Evolutionary conservation across 1,140 invertebrate genomes (phyloP).

Genomic region (Frieseomelitta varia): DNA sequence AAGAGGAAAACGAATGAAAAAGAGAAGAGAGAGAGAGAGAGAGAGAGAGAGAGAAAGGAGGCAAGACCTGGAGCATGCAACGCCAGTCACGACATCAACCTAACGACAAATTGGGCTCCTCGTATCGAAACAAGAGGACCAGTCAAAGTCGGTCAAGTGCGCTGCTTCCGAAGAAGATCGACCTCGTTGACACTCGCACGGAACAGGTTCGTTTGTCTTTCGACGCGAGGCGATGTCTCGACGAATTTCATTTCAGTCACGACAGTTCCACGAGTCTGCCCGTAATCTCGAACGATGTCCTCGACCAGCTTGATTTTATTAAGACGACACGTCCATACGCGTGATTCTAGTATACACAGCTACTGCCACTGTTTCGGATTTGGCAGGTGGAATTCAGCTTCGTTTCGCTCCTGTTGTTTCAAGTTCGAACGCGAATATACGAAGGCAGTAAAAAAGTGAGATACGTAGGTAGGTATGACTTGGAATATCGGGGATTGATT

Average conservation of each 20-base stretch:
- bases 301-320: background rate
- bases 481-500: background rate
- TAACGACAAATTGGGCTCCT: slow-evolving; percentile 34
- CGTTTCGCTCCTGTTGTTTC: background rate
- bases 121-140: slow-evolving; percentile 6
- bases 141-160: background rate
- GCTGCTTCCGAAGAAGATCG: background rate
- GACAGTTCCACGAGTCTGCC: background rate
- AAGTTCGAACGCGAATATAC: background rate
- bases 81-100: background rate
- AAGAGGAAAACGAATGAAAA: slow-evolving; percentile 2
- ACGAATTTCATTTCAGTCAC: slow-evolving; percentile 9
- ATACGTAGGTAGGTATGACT: no score
- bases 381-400: background rate
- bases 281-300: background rate
- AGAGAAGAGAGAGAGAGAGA: background rate
- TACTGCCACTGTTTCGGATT: background rate
- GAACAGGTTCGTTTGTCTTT: background rate
- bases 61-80: slow-evolving; percentile 22
- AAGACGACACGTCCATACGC: background rate
- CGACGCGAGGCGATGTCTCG: background rate
- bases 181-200: slow-evolving; percentile 23
- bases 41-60: background rate
- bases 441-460: background rate
- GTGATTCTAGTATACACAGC: no score